Percentiles rank a stretch among this genome's conserved stretches.
These are phyloP conservation scores for Erannis defoliaria DNA, from an alignment of 2,888 invertebrate genomes.

Conservation along the genomic window DNA sequence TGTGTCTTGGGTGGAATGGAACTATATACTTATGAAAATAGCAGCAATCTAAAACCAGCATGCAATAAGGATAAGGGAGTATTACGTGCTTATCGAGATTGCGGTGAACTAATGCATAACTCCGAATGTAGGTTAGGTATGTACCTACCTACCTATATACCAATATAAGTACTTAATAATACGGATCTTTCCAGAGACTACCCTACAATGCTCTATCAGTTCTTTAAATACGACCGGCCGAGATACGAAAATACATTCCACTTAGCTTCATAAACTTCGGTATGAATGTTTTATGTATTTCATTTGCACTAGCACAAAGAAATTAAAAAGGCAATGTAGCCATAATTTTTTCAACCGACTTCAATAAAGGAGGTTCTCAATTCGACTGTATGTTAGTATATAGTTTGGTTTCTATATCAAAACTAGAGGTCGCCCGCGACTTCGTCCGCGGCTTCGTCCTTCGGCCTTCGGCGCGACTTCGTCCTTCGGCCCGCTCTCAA, in stretches of 20 bases:
- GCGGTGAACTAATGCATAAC: conserved; percentile 33
- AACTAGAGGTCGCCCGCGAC: too few species aligned
- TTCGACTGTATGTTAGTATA: too few species aligned
- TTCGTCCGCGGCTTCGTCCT: too few species aligned
- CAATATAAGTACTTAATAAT: not conserved
- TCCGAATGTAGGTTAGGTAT: conserved; percentile 25
- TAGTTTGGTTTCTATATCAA: too few species aligned
- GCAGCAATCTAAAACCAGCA: conserved; percentile 10
- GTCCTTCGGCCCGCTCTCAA: too few species aligned
- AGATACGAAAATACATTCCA: conserved; percentile 14
- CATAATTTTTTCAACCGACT: too few species aligned
- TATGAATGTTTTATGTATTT: conserved; percentile 13
- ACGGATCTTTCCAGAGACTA: conserved; percentile 1
- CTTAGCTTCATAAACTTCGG: conserved; percentile 6
- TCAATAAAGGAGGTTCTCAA: too few species aligned
- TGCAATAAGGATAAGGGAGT: conserved; percentile 18
- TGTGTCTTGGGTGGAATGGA: not conserved
- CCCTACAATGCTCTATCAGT: not conserved
- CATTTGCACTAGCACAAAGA: too few species aligned
- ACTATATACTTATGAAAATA: conserved; percentile 2
- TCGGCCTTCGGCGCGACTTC: too few species aligned
- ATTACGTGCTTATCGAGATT: conserved; percentile 20
- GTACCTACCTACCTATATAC: too few species aligned
- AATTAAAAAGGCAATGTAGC: too few species aligned
- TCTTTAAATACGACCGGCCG: not conserved